These are phyloP conservation scores for Helicolenus hilgendorfi DNA, from an alignment of 2,797 vertebrate species.

Conservation along the genomic window DNA sequence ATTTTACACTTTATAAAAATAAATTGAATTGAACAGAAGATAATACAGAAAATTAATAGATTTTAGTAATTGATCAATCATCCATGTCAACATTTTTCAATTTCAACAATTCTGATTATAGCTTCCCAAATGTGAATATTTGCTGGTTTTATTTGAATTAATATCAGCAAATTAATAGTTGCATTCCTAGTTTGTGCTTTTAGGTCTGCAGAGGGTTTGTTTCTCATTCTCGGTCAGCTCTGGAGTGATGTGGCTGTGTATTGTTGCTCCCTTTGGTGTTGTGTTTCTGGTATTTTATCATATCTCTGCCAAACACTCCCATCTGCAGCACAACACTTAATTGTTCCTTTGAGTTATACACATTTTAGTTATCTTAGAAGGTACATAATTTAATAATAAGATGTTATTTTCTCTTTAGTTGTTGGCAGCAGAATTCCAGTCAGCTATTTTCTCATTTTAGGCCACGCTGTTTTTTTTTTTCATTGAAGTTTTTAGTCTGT, in stretches of 20 bases:
- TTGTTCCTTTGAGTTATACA: constrained; percentile 12
- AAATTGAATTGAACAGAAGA: not conserved
- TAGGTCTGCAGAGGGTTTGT: not conserved
- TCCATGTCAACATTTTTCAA: not conserved
- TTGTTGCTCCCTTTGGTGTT: constrained; percentile 10
- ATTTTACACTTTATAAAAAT: no score
- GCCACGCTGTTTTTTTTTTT: no score
- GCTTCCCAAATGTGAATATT: not conserved
- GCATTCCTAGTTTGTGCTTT: not conserved
- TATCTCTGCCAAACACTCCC: constrained; percentile 54
- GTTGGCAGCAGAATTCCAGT: not conserved
- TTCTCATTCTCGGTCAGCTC: not conserved
- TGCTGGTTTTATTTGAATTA: not conserved
- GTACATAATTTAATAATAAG: not conserved
- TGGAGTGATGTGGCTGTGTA: not conserved
- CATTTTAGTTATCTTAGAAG: constrained; percentile 14
- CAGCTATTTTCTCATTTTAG: not conserved
- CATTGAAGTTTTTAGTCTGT: not conserved
- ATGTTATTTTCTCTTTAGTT: not conserved
- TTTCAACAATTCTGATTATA: not conserved
- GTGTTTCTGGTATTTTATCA: constrained; percentile 43
- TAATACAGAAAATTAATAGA: not conserved
- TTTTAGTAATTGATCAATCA: not conserved
- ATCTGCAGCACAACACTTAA: constrained; percentile 1
- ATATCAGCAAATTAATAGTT: not conserved